Evolutionary conservation across 2,797 vertebrate species (phyloP), one percentile per base, ranked within the genome.

Genomic region (Bryconaethiops microstoma): DNA sequence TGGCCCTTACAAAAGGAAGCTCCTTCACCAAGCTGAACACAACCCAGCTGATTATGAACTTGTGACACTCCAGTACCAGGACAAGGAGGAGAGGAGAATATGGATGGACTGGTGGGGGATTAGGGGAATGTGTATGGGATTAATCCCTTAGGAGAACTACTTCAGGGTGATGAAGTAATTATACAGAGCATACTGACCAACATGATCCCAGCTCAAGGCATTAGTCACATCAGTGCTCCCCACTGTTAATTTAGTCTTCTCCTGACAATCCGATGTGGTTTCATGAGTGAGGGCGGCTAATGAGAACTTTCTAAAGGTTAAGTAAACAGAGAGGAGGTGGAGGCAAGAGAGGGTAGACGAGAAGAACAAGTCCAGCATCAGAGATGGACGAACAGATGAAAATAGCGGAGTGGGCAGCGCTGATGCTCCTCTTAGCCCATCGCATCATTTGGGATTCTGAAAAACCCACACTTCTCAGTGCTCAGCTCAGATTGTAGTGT

Each of bases 291-390:
- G 87, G 74, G 84, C 59, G 78, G 88, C 89, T 93, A 94, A 94
- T 95, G 90, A 93, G 92, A 90, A 93, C 91, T 92, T 92, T 88
- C 90, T 92, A 93, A 94, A 94, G 93, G 92, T 94, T 93, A 94
- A 91, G 89, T 89, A 91, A 94, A 94, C 92, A 93, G 79, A 86
- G 87, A 45, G 70, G 52, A 64, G 68, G 78, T 68, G 25, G 42
- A 75, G 78, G 72, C 12, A 35, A 79, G 40, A 50, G 63, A 76
- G 59, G 0, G 39, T 62, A 65, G 75, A 67, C 50, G 1, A 72
- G 52, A 75, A 9, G 39, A 83, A 62, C 29, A 73, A 81, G 85
- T 25, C 68, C 80, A 71, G 54, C 76, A 77, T 79, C 77, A 79
- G 57, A 82, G 63, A 75, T 82, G 78, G 57, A n/a, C 1, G 35